phyloP scores from a whole-genome alignment of 2,113 vertebrate species.

The Felis catus region F.catus_Fca126_mat1.0 CM031416.1:24771001-24771500 shows the following conservation, averaged over 20 bases:
- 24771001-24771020: background rate
- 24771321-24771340: background rate
- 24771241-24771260: conserved; percentile 76
- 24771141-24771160: conserved; percentile 72
- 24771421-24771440: background rate
- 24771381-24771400: background rate
- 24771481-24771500: conserved; percentile 3
- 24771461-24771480: background rate
- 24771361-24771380: background rate
- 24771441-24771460: background rate
- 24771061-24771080: background rate
- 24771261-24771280: conserved; percentile 67
- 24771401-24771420: background rate
- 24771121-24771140: conserved; percentile 37
- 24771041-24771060: background rate
- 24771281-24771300: background rate
- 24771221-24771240: conserved; percentile 75
- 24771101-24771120: conserved; percentile 20
- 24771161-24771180: conserved; percentile 55
- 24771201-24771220: conserved; percentile 80
- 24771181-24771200: conserved; percentile 44
- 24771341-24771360: background rate
- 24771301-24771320: background rate
- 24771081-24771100: background rate
- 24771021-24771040: background rate